Base-by-base conservation (phyloP, 2,888 invertebrate species). In the Nemotelus nigrinus region DNA sequence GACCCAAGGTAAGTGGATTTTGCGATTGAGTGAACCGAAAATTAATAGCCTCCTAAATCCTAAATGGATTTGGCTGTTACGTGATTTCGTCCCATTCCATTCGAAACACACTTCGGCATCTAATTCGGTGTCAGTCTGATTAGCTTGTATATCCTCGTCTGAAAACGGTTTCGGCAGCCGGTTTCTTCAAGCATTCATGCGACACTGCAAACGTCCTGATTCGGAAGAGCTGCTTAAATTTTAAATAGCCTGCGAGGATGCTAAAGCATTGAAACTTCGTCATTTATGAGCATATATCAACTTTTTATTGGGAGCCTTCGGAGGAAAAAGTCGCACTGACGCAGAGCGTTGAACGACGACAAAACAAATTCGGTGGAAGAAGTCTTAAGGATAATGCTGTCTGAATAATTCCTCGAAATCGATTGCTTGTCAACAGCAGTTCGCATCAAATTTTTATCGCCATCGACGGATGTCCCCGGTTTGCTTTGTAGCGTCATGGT, bases 31-130 rank as follows among this genome's bases (percentile, higher is more conserved):
- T 68, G 68, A 68, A 48, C 48, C 50, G 68, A 68, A 50, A 68
- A 68, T 50, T 68, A 68, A 68, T 68, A 68, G 68, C 68, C 50
- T 68, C 68, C 50, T 48, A 68, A 68, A 68, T 68, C 67, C 67
- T 68, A 68, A 68, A 68, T 68, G 50, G 68, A 68, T 68, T 68
- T 68, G 68, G 39, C 3, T 43, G 50, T 50, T 68, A 68, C 50
- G 50, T 50, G 68, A 68, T 68, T 68, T 68, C 25, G 48, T 2
- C 25, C 48, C 68, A 48, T 47, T 41, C 67, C n/a, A 3, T 5
- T 5, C 25, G 0, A 47, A 67, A 45, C 67, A 41, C 48, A 7
- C 25, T 47, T 48, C 64, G 6, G n/a, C 6, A 64, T 58, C 5
- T 50, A 50, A 50, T 50, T 50, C 50, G 50, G 6, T 50, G 8